Base-by-base conservation (phyloP, 35 echinoderm and acorn worm species). In the Apostichopus japonicus region DNA sequence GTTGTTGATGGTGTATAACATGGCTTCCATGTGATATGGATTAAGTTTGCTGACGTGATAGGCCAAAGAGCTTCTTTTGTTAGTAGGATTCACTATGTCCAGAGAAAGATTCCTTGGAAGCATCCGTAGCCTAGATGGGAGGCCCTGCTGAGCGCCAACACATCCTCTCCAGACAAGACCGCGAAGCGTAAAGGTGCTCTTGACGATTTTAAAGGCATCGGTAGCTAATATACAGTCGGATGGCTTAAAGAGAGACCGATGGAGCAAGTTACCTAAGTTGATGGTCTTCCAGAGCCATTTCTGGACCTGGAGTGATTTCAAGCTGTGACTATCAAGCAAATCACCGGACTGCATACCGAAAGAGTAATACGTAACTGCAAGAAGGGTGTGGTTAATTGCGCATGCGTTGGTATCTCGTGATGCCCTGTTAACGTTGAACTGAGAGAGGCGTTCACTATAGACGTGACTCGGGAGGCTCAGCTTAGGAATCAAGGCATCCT, bases 241-340 rank as follows among this genome's bases (percentile, higher is more conserved):
- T 87, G 13, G n/a, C n/a, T 62, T 22, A 57, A 65, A 58, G 21
- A 24, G 4, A 22, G 21, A 65, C 65, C 86, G 56, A 33, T 65
- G 57, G 4, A 87, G 86, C 16, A 57, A 53, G 56, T 65, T 87
- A 3, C 86, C 86, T 4, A 71, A 15, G 58, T n/a, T 57, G 24
- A 19, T 65, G 24, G 86, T 87, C 56, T 87, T 87, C 86, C 86
- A 87, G 63, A 87, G 56, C 86, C 86, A 87, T 67, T 71, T 87
- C 58, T 71, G 53, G 86, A 87, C 13, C 4, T 1, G 6, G n/a
- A 23, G 23, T 17, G 86, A 87, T 44, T 65, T 17, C 0, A 87
- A 19, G 86, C 24, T 17, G 63, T 24, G 21, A n/a, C 56, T 25
- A 33, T 87, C 25, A 5, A 87, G 8, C 8, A 65, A n/a, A 24